Conservation (phyloP, 1,140 invertebrate genomes). For the Penaeus chinensis region DNA sequence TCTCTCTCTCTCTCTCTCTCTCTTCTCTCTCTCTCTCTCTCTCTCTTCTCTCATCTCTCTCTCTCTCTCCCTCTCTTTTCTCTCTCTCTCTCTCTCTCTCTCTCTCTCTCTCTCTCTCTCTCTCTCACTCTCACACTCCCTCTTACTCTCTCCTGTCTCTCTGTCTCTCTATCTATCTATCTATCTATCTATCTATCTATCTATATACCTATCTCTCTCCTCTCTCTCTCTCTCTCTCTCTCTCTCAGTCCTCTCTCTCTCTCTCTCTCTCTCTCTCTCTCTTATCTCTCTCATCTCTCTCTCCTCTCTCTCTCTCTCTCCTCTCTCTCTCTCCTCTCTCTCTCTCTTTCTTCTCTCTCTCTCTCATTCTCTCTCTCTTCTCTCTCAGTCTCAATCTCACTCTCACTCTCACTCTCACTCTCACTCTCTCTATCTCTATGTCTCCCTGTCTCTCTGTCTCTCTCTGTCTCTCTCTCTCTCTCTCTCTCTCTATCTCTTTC, state of each 20-base stretch:
- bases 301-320: not conserved
- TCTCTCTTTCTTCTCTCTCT: not conserved
- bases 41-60: too few species aligned
- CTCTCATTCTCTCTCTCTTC: not conserved
- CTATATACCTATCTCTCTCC: too few species aligned
- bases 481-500: too few species aligned
- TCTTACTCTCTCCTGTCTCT: not conserved
- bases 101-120: not conserved
- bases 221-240: too few species aligned
- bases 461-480: too few species aligned
- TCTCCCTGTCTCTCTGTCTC: constrained; percentile 1
- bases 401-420: not conserved
- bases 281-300: too few species aligned
- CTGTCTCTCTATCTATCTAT: too few species aligned
- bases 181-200: too few species aligned
- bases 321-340: not conserved
- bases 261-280: too few species aligned
- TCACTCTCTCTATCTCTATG: not conserved
- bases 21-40: too few species aligned
- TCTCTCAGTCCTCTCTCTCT: too few species aligned
- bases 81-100: constrained; percentile 1
- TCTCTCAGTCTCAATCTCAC: not conserved
- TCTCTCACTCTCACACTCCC: not conserved
- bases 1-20: too few species aligned
- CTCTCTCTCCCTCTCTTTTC: constrained; percentile 2